phyloP scores from a whole-genome alignment of 2,888 invertebrate species.

The Ligdia adustata region DNA sequence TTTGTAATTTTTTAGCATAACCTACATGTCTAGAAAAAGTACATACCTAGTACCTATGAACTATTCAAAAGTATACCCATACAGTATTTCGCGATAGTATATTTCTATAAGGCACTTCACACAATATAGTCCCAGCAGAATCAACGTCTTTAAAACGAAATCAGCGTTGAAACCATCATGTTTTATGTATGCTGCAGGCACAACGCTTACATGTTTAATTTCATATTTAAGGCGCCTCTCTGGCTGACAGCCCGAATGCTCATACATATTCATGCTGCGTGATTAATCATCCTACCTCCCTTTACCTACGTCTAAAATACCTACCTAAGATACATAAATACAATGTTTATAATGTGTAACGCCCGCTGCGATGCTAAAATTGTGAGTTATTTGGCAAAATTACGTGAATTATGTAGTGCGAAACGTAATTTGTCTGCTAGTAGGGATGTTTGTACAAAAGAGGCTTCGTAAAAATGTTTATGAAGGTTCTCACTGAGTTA shows the following conservation, averaged over 20 bases:
- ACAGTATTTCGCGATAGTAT: no score
- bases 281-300: conserved; percentile 74
- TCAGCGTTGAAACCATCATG: conserved; percentile 40
- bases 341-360: conserved; percentile 49
- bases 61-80: no score
- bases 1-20: no score
- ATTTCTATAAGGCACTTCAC: no score
- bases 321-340: conserved; percentile 50
- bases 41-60: no score
- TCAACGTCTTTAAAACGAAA: conserved; percentile 27
- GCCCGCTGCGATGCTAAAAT: conserved; percentile 50
- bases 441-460: not conserved
- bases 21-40: no score
- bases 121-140: no score
- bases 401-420: conserved; percentile 45
- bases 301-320: conserved; percentile 43
- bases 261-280: conserved; percentile 79
- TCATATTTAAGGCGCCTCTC: conserved; percentile 71
- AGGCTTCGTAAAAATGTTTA: not conserved
- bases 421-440: conserved; percentile 47
- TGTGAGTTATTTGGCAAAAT: conserved; percentile 55
- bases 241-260: conserved; percentile 68
- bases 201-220: conserved; percentile 61
- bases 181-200: conserved; percentile 38
- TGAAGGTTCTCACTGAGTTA: not conserved